Base-by-base conservation (phyloP, 2,797 vertebrate species). In the Silurus aristotelis region DNA sequence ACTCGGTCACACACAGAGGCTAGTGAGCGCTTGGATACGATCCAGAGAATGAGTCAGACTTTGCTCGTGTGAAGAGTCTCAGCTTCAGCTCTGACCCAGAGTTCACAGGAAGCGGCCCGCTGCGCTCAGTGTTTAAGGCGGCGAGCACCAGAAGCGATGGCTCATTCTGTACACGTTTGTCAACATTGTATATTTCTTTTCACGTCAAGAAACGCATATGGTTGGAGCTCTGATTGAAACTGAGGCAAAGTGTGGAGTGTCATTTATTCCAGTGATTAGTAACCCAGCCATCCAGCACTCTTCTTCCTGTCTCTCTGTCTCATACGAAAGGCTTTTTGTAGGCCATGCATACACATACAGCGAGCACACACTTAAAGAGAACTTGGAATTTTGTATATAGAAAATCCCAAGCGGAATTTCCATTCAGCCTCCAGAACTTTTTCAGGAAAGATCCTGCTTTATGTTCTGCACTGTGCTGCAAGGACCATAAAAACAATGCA, bases 41-140 rank as follows among this genome's bases (percentile, higher is more conserved):
- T 86, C 89, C 85, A 83, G 60, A 20, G 64, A 67, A 78, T 85
- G 83, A 83, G 67, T 84, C 81, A 63, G 70, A 72, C 61, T 27
- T 19, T 25, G 14, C 43, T 0, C 38, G 38, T 72, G 63, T 61
- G 75, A 9, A 43, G 58, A 61, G 78, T 80, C 79, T 71, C 25
- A 1, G 55, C 31, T 27, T 46, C 20, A 22, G 46, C n/a, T 61
- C 63, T 84, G 82, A 84, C 71, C 64, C 17, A 14, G 20, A 15
- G 31, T 83, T 80, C 25, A 43, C 48, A 70, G 38, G 31, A 75
- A 73, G 6, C 58, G 3, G 12, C 60, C 19, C 1, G 3, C 25
- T 71, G 76, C 2, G 20, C 38, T 14, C 19, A 22, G 5, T 66
- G 64, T 55, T 84, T 66, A 31, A 20, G 13, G 5, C 4, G 27